Evolutionary conservation across 1,140 invertebrate species (phyloP).

Genomic region (Lepidurus apus): DNA sequence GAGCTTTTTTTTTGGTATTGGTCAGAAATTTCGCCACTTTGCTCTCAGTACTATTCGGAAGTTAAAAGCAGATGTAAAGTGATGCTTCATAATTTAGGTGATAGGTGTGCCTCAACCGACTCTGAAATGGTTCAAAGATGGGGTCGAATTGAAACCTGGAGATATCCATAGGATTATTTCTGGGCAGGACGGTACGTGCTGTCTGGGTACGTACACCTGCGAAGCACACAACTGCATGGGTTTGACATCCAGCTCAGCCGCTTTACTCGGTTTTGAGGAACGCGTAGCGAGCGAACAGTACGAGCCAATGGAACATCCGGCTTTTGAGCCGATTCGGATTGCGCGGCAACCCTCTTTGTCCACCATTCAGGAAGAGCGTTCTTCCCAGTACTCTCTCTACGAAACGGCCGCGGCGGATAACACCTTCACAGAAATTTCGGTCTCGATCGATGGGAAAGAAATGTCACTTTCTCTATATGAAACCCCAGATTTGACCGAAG

Average conservation of each 20-base stretch:
- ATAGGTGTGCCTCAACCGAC: conserved; percentile 81
- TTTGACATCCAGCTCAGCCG: conserved; percentile 76
- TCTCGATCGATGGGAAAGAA: conserved; percentile 82
- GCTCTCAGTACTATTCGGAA: too few species aligned
- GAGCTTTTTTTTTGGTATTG: too few species aligned
- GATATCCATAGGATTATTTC: conserved; percentile 87
- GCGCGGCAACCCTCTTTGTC: conserved; percentile 73
- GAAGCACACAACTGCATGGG: conserved; percentile 91
- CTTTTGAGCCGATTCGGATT: conserved; percentile 47
- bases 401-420: conserved; percentile 69
- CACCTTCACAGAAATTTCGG: conserved; percentile 67
- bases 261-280: conserved; percentile 78
- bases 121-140: conserved; percentile 88
- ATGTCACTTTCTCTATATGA: conserved; percentile 84
- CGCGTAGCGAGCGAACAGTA: conserved; percentile 23
- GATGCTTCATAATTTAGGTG: conserved; percentile 48
- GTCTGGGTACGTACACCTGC: conserved; percentile 86
- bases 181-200: conserved; percentile 79
- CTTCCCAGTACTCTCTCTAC: conserved; percentile 66
- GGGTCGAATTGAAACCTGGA: conserved; percentile 76
- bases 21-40: too few species aligned
- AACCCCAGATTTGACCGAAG: conserved; percentile 83
- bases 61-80: neutral
- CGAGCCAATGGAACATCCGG: conserved; percentile 37
- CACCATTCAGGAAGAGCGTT: conserved; percentile 83